Evolutionary conservation across 2,888 invertebrate species (phyloP), one percentile per base, ranked within the genome.

Genomic region (Yponomeuta evonymella): DNA sequence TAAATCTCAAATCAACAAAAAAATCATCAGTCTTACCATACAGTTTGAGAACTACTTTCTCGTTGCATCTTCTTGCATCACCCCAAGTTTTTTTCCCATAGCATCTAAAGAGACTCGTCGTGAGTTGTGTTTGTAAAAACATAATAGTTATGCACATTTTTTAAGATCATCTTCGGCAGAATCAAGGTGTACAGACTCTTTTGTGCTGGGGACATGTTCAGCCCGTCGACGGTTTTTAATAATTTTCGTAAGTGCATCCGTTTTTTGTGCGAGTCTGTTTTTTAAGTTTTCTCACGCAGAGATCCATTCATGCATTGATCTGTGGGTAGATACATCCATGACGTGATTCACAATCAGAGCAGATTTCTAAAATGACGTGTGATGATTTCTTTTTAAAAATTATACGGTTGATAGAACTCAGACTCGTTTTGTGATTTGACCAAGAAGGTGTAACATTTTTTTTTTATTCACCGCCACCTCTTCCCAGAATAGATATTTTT

Each of bases 321-420:
- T 92, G 91, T 90, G 92, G 92, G 90, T 89, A 92, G 92, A 92
- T 91, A 90, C 90, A 89, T 91, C 89, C 86, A 84, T 75, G 86
- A 76, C 77, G 76, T 76, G 78, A 81, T 86, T 86, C 83, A 85
- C 79, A 79, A 76, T 67, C 67, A 10, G 23, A 23, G 30, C 51
- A 51, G 67, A 70, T 67, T 63, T 62, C n/a, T 43, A 29, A 4
- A n/a, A 51, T 23, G 64, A 30, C 23, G 23, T 29, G 4, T 64
- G 64, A 29, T 23, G 64, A 23, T 64, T 58, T 58, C 15, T 58
- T 58, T 15, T 15, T 15, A 15, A 58, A 12, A 15, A 58, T 58
- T 58, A 58, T 58, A 15, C 4, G 65, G 65, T 65, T 65, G 29
- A 23, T n/a, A 23, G 12, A 65, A 12, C 30, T 43, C 43, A 43